These are phyloP conservation scores for Pyrrhosoma nymphula DNA, from an alignment of 2,888 invertebrate species.

Conservation along the genomic window DNA sequence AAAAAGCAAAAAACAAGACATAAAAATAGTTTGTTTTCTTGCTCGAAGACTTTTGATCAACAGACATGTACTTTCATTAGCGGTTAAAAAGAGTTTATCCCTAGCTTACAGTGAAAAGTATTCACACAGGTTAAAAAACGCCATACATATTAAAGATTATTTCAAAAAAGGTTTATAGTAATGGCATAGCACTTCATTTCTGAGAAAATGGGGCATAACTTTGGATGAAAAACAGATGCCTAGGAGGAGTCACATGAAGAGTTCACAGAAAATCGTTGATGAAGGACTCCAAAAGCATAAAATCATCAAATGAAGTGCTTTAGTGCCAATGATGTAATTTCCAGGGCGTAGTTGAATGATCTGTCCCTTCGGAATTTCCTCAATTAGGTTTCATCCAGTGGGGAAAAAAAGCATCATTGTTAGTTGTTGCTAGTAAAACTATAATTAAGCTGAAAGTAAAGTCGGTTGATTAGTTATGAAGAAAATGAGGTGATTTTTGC, in stretches of 20 bases:
- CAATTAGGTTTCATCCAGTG: slow-evolving; percentile 37
- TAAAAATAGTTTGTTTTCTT: slow-evolving; percentile 67
- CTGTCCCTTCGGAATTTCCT: not conserved
- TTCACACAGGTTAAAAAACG: slow-evolving; percentile 40
- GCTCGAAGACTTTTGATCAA: slow-evolving; percentile 49
- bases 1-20: slow-evolving; percentile 67
- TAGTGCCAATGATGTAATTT: slow-evolving; percentile 21
- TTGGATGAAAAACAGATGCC: not conserved
- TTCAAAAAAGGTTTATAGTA: slow-evolving; percentile 13
- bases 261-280: not conserved
- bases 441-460: slow-evolving; percentile 63
- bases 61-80: slow-evolving; percentile 56
- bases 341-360: slow-evolving; percentile 35
- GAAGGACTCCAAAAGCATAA: not conserved
- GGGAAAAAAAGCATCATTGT: slow-evolving; percentile 40
- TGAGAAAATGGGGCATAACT: not conserved
- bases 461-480: not conserved
- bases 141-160: slow-evolving; percentile 2
- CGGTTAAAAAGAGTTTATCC: slow-evolving; percentile 45
- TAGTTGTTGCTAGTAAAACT: slow-evolving; percentile 55
- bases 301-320: slow-evolving; percentile 27
- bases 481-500: not conserved
- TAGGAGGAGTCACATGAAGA: slow-evolving; percentile 11
- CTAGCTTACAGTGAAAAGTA: slow-evolving; percentile 48
- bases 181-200: slow-evolving; percentile 33